Evolutionary conservation across 2,888 invertebrate species (phyloP).

Genomic region (Clanis bilineata): DNA sequence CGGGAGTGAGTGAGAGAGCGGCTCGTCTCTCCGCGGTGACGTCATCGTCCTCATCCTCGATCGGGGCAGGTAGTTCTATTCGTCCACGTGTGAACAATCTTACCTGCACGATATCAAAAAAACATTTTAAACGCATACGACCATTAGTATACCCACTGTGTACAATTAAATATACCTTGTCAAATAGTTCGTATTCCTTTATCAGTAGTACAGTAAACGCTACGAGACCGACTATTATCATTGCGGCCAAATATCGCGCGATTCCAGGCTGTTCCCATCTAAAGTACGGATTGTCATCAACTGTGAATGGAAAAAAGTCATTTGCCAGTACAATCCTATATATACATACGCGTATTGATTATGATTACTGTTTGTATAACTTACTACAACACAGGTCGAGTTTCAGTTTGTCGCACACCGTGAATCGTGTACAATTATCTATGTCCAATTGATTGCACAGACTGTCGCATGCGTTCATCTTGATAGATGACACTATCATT

Average conservation of each 20-base stretch:
- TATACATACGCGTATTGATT: background rate
- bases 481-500: slow-evolving; percentile 66
- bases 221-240: slow-evolving; percentile 82
- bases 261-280: slow-evolving; percentile 88
- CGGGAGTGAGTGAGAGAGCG: slow-evolving; percentile 62
- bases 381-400: slow-evolving; percentile 73
- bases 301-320: slow-evolving; percentile 38
- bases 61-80: background rate
- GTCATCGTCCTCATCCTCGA: slow-evolving; percentile 74
- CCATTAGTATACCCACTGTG: background rate
- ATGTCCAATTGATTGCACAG: slow-evolving; percentile 59
- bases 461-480: slow-evolving; percentile 63
- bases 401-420: slow-evolving; percentile 56
- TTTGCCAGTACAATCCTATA: background rate
- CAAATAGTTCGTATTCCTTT: slow-evolving; percentile 83
- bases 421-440: slow-evolving; percentile 60
- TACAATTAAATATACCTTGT: slow-evolving; percentile 56
- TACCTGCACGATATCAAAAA: background rate
- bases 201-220: slow-evolving; percentile 84
- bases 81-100: background rate
- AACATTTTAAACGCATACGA: background rate
- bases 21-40: slow-evolving; percentile 79
- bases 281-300: slow-evolving; percentile 81
- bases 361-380: slow-evolving; percentile 30
- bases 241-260: slow-evolving; percentile 86